phyloP scores from a whole-genome alignment of 2,797 vertebrate species.

The Coreius guichenoti region DNA sequence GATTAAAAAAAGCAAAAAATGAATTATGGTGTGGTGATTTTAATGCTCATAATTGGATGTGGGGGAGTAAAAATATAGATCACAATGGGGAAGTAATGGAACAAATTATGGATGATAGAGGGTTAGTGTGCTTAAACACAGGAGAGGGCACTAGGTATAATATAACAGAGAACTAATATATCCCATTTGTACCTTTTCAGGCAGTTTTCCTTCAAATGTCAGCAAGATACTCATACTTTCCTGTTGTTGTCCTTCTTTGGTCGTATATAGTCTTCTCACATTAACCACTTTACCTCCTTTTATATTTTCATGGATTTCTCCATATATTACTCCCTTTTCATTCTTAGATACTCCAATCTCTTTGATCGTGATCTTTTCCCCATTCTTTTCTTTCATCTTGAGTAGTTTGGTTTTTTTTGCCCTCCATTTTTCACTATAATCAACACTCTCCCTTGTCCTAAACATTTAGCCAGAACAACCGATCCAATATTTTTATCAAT shows the following conservation, averaged over 20 bases:
- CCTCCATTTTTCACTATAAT: background rate
- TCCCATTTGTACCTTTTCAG: background rate
- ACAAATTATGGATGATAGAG: background rate
- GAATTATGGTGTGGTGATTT: no score
- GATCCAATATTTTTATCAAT: background rate
- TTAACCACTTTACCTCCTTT: background rate
- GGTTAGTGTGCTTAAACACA: background rate
- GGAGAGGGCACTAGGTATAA: background rate
- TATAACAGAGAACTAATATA: background rate
- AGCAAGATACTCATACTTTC: background rate
- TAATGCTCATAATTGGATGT: no score
- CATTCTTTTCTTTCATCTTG: background rate
- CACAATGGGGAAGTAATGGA: background rate
- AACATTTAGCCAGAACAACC: background rate
- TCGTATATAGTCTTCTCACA: background rate
- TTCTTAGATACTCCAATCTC: background rate
- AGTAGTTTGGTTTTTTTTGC: background rate
- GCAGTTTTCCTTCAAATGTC: slow-evolving; percentile 4
- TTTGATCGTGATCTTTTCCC: background rate
- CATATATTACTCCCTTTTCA: background rate
- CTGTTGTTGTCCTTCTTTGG: background rate
- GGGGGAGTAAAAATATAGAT: background rate
- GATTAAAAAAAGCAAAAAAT: no score
- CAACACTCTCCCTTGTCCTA: background rate
- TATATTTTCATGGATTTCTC: background rate